Evolutionary conservation across 2,888 invertebrate genomes (phyloP).

Genomic region (Boloria selene): DNA sequence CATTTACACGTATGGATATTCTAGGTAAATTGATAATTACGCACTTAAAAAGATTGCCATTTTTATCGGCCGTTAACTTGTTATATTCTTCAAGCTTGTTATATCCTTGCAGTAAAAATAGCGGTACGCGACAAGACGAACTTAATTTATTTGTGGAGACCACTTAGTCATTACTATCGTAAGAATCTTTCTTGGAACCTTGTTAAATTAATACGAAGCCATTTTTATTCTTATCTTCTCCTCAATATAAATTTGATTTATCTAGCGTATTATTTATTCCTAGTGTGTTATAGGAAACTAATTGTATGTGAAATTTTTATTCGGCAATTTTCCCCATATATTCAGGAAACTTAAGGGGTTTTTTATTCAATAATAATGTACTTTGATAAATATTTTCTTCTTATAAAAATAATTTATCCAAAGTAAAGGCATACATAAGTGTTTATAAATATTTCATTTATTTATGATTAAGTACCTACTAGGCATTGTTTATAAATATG

Average conservation of each 20-base stretch:
- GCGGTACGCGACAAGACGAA: slow-evolving; percentile 12
- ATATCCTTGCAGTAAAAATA: slow-evolving; percentile 14
- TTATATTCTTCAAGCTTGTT: slow-evolving; percentile 6
- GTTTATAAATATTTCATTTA: too few relatives aligned
- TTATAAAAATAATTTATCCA: too few relatives aligned
- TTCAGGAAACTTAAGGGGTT: too few relatives aligned
- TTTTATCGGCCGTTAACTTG: slow-evolving; percentile 23
- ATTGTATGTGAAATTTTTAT: too few relatives aligned
- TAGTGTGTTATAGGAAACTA: too few relatives aligned
- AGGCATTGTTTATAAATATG: too few relatives aligned
- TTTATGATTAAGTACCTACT: too few relatives aligned
- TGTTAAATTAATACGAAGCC: neutral
- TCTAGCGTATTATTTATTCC: neutral
- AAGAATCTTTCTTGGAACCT: slow-evolving; percentile 27
- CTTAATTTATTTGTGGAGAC: slow-evolving; percentile 23
- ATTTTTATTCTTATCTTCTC: slow-evolving; percentile 17
- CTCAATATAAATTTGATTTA: neutral
- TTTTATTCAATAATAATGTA: too few relatives aligned
- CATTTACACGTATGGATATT: neutral
- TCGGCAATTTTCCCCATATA: too few relatives aligned
- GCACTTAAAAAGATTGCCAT: slow-evolving; percentile 12
- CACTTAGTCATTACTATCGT: slow-evolving; percentile 26
- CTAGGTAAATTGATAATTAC: slow-evolving; percentile 6
- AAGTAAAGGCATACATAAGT: too few relatives aligned
- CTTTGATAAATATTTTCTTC: too few relatives aligned